Percentiles rank a stretch among this genome's conserved stretches.
These are phyloP conservation scores for Glyptemys insculpta DNA, from an alignment of 2,797 vertebrate genomes.

Conservation along the genomic window DNA sequence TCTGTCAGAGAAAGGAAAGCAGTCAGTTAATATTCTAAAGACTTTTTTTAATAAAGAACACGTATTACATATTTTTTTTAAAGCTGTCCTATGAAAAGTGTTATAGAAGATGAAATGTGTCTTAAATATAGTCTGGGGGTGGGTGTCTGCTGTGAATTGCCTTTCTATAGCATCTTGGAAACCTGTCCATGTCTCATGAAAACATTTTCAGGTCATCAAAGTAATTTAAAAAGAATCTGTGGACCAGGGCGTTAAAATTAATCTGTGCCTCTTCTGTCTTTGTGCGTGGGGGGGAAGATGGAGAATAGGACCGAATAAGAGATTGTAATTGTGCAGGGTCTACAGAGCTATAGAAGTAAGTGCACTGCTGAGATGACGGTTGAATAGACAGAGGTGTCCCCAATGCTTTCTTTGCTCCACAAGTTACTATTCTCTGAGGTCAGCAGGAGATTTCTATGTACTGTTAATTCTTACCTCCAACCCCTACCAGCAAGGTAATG, in stretches of 20 bases:
- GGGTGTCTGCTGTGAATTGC: neutral
- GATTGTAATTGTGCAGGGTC: neutral
- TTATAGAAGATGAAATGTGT: neutral
- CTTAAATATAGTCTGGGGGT: neutral
- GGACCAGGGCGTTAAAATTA: neutral
- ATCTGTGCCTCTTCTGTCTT: neutral
- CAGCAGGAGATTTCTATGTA: neutral
- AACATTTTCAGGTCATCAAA: neutral
- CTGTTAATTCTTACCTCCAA: neutral
- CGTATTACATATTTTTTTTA: neutral
- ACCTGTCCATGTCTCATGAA: neutral
- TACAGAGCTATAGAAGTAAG: neutral
- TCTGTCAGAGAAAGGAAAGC: constrained; percentile 10
- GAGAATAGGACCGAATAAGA: neutral
- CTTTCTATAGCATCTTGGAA: neutral
- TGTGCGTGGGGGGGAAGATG: neutral
- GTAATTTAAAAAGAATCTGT: neutral
- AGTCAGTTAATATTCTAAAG: neutral
- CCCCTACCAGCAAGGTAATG: neutral
- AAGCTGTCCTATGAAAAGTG: neutral
- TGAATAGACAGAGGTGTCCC: neutral
- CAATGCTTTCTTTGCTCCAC: neutral
- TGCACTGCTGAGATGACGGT: neutral
- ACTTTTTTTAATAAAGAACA: neutral
- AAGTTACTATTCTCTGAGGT: neutral